Base-by-base conservation (phyloP, 2,888 invertebrate genomes). In the Drosophila ezoana region DNA sequence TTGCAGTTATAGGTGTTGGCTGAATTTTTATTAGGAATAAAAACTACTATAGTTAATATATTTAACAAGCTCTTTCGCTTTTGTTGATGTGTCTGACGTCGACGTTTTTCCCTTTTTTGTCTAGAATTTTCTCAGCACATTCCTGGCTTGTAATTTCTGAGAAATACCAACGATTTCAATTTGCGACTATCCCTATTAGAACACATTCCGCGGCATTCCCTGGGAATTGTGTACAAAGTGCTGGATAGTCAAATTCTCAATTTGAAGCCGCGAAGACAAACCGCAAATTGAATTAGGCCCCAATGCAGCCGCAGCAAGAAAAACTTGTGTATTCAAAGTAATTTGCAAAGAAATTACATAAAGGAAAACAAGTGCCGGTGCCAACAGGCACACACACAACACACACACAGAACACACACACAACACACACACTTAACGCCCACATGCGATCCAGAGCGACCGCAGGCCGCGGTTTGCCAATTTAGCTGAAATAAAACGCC, bases 401-500 rank as follows among this genome's bases (percentile, higher is more conserved):
- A 23, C 14, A 13, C 43, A 20, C 43, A 54, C 49, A 35, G 4
- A 60, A 65, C 37, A 44, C 47, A 62, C 71, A 44, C 32, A 49
- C 32, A 37, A 49, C 54, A 61, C 53, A 56, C 47, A 62, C 47
- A 67, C 51, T 67, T 14, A 65, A 60, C 76, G 82, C 76, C 81
- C 67, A 76, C 81, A 73, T 73, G 37, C 35, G 54, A 60, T 47
- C 47, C 53, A 53, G 53, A 48, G 67, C 43, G 59, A 67, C 64
- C 76, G 51, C 57, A 62, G 73, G 38, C 71, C 53, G 82, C 65
- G 74, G 87, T 81, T 87, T 89, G 84, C 84, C 84, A 84, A 89
- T 89, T 87, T 87, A 87, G 79, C 58, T 73, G 75, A 85, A 89
- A 87, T 89, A 89, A 89, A 82, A 85, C 85, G 89, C 85, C 85